phyloP scores from a whole-genome alignment of 1,140 invertebrate genomes.

The Drosophila oshimai region DNA sequence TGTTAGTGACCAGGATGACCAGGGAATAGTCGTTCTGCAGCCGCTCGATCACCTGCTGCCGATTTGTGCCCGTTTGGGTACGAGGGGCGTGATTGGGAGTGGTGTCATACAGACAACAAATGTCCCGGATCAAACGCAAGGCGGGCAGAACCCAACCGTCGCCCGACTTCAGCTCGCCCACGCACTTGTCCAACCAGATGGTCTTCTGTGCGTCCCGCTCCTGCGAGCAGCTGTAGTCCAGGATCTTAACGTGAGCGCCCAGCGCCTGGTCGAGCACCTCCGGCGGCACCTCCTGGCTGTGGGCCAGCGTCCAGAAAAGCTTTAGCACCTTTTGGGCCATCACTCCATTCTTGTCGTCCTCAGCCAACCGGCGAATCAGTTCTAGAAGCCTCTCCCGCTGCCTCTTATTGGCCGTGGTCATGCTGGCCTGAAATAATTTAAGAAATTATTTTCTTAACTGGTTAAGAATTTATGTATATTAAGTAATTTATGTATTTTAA shows the following conservation, averaged over 20 bases:
- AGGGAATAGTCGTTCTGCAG: slow-evolving; percentile 96
- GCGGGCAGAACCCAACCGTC: slow-evolving; percentile 96
- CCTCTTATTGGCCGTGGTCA: slow-evolving; percentile 97
- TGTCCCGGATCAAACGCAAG: slow-evolving; percentile 97
- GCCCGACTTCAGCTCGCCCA: slow-evolving; percentile 94
- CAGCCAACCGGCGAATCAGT: slow-evolving; percentile 95
- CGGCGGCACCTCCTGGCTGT: slow-evolving; percentile 97
- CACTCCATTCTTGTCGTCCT: slow-evolving; percentile 99
- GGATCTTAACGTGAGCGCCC: slow-evolving; percentile 97
- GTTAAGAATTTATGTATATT: no score
- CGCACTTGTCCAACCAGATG: slow-evolving; percentile 97
- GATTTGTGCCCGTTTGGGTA: slow-evolving; percentile 86
- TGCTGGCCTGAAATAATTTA: slow-evolving; percentile 90
- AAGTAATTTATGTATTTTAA: no score
- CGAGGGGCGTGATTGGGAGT: slow-evolving; percentile 88
- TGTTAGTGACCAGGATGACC: slow-evolving; percentile 96
- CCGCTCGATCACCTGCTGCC: slow-evolving; percentile 93
- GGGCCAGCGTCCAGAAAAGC: slow-evolving; percentile 98
- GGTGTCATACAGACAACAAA: slow-evolving; percentile 96
- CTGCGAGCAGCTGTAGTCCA: slow-evolving; percentile 98
- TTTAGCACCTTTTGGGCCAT: slow-evolving; percentile 99
- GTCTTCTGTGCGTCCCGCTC: slow-evolving; percentile 98
- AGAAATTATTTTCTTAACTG: no score
- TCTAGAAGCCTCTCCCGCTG: slow-evolving; percentile 98
- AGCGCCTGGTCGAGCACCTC: slow-evolving; percentile 99